Evolutionary conservation across 2,888 invertebrate species (phyloP), one percentile per base, ranked within the genome.

Genomic region (Dicycla oo): DNA sequence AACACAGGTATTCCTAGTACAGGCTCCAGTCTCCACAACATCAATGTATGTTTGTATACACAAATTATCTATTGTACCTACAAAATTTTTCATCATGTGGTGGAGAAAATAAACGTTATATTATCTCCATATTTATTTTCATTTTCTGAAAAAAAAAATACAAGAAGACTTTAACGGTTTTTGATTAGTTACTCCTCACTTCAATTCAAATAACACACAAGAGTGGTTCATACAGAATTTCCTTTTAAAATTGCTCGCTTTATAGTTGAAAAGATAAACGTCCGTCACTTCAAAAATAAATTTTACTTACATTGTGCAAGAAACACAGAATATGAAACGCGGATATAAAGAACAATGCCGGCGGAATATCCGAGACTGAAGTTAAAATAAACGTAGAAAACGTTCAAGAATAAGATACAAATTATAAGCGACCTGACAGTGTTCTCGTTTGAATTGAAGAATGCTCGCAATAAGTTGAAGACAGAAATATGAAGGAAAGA

Each of bases 231-330:
- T 18, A 34, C 43, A 69, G 26, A 13, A 51, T 69, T 69, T 72
- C 63, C 47, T 71, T 73, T 71, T 45, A 73, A 75, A 75, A 68
- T 60, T 58, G 47, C 47, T 67, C 56, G 34, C 71, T 73, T 45
- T 63, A 62, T 56, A 65, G 47, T 53, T 72, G 26, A 68, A 73
- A 69, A 67, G 69, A 58, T 68, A 74, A 69, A 72, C 56, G 72
- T 68, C 53, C 10, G 23, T 74, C 60, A 76, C 72, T 73, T n/a
- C 67, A 66, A 69, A 76, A 79, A 82, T 54, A 45, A 62, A 51
- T 72, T 51, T 49, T 56, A 67, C 56, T 66, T 51, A 58, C 30
- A 54, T 43, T 53, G n/a, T 65, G 58, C 23, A 66, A 68, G 15
- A 53, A 70, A 67, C 45, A 54, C 20, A 49, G 47, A 54, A 73